Base-by-base conservation (phyloP, 2,797 vertebrate genomes). In the Neopelma chrysocephalum region DNA sequence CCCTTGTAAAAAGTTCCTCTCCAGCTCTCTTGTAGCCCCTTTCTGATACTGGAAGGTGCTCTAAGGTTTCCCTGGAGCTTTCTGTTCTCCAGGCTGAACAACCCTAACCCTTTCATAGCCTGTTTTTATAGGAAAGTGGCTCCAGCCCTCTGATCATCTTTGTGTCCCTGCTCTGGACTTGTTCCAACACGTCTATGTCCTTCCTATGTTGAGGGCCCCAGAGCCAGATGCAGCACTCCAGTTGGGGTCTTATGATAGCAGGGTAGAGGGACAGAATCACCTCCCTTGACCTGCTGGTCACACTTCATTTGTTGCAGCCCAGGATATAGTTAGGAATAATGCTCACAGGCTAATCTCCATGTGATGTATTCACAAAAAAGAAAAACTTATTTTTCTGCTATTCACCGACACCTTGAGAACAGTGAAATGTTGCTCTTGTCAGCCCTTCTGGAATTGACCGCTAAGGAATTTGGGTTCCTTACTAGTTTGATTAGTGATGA, bases 21-120 rank as follows among this genome's bases (percentile, higher is more conserved):
- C 20, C 14, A 31, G 15, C n/a, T 64, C 16, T 77, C 57, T 21
- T 21, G 4, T 58, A 19, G 25, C 4, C 0, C 0, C 9, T 17
- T 45, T 64, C 29, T 57, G 13, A 5, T 83, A 12, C 12, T 65
- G 29, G 29, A 45, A 65, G 20, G 25, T 58, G 29, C n/a, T 58
- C 1, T 0, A 29, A 45, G 19, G 38, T 64, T 36, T 87, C 14
- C 11, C n/a, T 34, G 51, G 8, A 47, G 25, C 15, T 71, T 58
- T 78, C 14, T 64, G 17, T 31, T 57, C 25, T 77, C 29, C 29
- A 40, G 29, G 29, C 20, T 71, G 65, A 65, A 51, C 9, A 58
- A 34, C 6, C 43, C 10, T 43, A 71, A 6, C n/a, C 45, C 20
- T 51, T n/a, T 77, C 29, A 70, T 16, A 57, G 36, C 13, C 32